Percentiles rank a stretch among this genome's conserved stretches.
phyloP scores from a whole-genome alignment of 2,113 vertebrate species.

The Limnothrissa miodon region DNA sequence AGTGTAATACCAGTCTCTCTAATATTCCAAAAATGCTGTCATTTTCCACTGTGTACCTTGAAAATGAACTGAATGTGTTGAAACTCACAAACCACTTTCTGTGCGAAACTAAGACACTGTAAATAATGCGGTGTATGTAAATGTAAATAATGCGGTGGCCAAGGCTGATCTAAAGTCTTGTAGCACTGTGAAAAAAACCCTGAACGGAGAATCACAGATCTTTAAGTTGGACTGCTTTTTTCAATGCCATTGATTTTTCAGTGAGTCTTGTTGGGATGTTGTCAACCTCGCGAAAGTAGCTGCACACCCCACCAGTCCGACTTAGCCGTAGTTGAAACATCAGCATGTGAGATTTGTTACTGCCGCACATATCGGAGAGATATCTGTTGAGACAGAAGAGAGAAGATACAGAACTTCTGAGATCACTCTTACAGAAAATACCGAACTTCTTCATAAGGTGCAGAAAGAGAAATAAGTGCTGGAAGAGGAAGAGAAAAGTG shows the following conservation, averaged over 20 bases:
- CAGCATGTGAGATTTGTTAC: background rate
- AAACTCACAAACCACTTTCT: background rate
- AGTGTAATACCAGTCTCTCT: slow-evolving; percentile 10
- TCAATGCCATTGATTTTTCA: background rate
- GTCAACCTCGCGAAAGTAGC: background rate
- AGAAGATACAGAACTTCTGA: too few species aligned
- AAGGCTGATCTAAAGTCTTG: background rate
- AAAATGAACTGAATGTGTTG: background rate
- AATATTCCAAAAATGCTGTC: slow-evolving; percentile 5
- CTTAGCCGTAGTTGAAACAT: background rate
- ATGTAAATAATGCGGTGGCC: background rate
- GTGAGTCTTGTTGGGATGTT: background rate
- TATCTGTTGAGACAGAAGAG: too few species aligned
- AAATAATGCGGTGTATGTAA: background rate
- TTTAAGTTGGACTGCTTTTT: background rate
- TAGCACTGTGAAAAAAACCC: background rate
- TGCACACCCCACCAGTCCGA: background rate
- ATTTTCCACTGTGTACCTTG: background rate
- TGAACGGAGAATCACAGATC: background rate
- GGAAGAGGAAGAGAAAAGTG: background rate
- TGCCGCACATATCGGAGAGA: too few species aligned
- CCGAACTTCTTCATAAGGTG: too few species aligned
- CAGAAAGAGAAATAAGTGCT: too few species aligned
- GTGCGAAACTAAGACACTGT: background rate
- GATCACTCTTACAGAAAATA: too few species aligned